Evolutionary conservation across 2,797 vertebrate genomes (phyloP).

Genomic region (Peromyscus nudipes): DNA sequence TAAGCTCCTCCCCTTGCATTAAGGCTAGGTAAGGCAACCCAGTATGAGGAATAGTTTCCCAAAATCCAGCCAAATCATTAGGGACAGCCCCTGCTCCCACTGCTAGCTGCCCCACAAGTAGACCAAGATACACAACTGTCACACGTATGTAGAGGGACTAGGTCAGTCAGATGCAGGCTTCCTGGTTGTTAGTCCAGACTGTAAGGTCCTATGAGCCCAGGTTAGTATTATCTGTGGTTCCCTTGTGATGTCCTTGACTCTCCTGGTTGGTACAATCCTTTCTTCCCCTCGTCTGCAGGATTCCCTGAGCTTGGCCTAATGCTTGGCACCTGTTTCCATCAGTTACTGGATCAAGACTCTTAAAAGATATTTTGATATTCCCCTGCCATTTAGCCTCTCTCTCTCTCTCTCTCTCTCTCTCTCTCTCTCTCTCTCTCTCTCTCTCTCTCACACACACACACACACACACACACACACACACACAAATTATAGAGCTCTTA

Average conservation of each 20-base stretch:
- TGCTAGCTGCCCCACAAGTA: neutral
- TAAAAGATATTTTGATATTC: neutral
- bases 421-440: too few species aligned
- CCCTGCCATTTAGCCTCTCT: neutral
- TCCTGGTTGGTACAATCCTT: too few species aligned
- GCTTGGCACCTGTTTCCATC: neutral
- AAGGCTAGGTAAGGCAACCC: neutral
- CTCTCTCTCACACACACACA: neutral
- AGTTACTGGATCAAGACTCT: neutral
- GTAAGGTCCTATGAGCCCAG: neutral
- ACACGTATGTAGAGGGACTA: neutral
- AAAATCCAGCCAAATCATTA: neutral
- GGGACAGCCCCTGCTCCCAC: neutral
- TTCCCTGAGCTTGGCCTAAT: neutral
- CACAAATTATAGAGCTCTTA: neutral
- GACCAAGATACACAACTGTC: too few species aligned
- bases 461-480: neutral
- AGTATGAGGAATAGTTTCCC: neutral
- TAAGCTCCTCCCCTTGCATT: neutral
- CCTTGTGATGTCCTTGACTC: neutral
- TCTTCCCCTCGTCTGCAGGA: neutral
- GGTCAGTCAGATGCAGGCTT: neutral
- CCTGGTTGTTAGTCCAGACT: neutral
- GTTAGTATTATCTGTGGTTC: neutral
- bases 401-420: too few species aligned